Conservation (phyloP, 2,888 invertebrate genomes). For the Cheilosia variabilis region DNA sequence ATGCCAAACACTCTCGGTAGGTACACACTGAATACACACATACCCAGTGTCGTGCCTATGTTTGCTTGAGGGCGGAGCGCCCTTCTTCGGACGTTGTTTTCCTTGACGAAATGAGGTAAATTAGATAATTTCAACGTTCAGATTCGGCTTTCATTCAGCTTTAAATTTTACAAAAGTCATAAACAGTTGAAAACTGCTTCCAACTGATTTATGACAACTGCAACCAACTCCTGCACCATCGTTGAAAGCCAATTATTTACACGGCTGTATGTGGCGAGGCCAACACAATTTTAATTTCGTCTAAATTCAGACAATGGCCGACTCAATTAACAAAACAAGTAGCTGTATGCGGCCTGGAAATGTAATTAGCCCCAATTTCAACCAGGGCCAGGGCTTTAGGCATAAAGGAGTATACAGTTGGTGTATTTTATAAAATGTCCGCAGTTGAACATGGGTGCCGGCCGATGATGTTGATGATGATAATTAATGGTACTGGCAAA, state of each 20-base stretch:
- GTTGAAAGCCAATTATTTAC: constrained; percentile 3
- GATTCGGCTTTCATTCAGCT: neutral
- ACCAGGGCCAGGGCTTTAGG: neutral
- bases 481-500: constrained; percentile 13
- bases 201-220: neutral
- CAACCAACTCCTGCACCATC: neutral
- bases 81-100: neutral
- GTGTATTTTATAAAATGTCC: neutral
- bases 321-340: constrained; percentile 29
- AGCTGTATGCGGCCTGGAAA: constrained; percentile 24
- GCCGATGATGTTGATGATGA: neutral
- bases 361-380: constrained; percentile 18
- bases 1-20: neutral
- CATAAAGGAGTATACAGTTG: neutral
- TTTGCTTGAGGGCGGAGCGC: neutral
- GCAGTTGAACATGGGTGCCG: neutral
- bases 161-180: neutral
- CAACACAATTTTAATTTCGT: neutral
- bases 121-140: neutral
- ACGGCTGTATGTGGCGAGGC: neutral
- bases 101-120: neutral
- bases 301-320: constrained; percentile 17
- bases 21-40: neutral
- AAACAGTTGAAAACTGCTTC: neutral
- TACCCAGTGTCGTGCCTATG: neutral